These are phyloP conservation scores for Corythornis vintsioides DNA, from an alignment of 2,113 vertebrate species.

Conservation along the genomic window DNA sequence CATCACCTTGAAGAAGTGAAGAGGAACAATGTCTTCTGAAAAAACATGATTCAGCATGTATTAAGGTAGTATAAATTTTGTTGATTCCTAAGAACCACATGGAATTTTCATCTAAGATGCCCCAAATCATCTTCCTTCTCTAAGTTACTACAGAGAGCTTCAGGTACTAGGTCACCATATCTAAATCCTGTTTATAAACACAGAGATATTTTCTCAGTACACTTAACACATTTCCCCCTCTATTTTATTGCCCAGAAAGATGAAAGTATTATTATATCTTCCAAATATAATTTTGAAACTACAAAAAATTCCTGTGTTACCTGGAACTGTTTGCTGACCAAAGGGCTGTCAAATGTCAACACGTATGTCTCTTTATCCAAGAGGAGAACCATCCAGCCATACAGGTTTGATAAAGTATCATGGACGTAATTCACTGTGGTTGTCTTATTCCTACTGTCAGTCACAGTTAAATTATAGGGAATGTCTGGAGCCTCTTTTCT, in stretches of 20 bases:
- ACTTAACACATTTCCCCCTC: neutral
- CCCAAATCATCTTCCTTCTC: neutral
- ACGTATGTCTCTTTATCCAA: slow-evolving; percentile 74
- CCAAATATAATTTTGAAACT: neutral
- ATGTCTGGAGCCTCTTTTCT: slow-evolving; percentile 51
- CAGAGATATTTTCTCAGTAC: neutral
- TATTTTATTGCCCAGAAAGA: neutral
- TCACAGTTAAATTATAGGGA: slow-evolving; percentile 72
- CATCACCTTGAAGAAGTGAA: neutral
- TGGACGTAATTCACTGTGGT: slow-evolving; percentile 69
- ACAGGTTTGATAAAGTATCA: slow-evolving; percentile 72
- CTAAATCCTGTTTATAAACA: neutral
- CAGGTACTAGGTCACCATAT: neutral
- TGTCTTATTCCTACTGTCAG: slow-evolving; percentile 72
- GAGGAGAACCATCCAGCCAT: slow-evolving; percentile 77
- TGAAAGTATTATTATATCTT: neutral
- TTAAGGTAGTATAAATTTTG: neutral
- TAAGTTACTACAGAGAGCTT: neutral
- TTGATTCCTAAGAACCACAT: neutral
- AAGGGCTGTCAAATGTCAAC: slow-evolving; percentile 47
- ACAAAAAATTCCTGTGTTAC: slow-evolving; percentile 15
- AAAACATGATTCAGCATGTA: neutral
- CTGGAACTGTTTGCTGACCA: slow-evolving; percentile 56
- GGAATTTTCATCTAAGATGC: neutral
- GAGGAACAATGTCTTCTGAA: neutral